phyloP scores from a whole-genome alignment of 23 tunicate species.

The Styela clava region DNA sequence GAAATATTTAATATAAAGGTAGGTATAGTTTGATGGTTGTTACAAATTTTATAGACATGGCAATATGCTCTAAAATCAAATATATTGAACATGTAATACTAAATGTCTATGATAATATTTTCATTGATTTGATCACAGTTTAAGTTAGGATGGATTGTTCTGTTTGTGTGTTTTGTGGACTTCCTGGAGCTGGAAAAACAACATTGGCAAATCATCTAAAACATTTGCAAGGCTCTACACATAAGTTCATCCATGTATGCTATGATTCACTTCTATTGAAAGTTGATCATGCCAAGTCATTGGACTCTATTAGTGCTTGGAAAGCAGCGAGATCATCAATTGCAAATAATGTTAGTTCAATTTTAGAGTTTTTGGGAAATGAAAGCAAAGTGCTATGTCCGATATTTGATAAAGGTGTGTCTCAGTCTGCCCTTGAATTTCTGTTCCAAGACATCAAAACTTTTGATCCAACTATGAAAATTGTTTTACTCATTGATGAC shows the following conservation, averaged over 20 bases:
- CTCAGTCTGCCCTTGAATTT: not conserved
- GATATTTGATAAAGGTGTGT: not conserved
- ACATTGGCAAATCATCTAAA: constrained; percentile 23
- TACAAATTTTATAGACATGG: too few relatives aligned
- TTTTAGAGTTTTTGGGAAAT: not conserved
- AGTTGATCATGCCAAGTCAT: constrained; percentile 1
- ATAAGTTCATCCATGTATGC: constrained; percentile 41
- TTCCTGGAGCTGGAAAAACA: constrained; percentile 75
- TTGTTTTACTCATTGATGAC: constrained; percentile 57
- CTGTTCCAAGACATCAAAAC: not conserved
- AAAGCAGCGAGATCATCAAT: constrained; percentile 22
- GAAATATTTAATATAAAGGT: too few relatives aligned
- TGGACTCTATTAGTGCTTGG: not conserved
- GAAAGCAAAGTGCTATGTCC: not conserved
- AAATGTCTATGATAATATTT: too few relatives aligned
- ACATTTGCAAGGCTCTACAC: not conserved
- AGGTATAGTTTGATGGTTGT: too few relatives aligned
- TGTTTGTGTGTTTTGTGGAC: constrained; percentile 53
- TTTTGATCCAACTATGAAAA: not conserved
- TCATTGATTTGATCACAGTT: too few relatives aligned
- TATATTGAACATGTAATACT: too few relatives aligned
- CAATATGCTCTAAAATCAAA: too few relatives aligned
- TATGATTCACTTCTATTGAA: constrained; percentile 47
- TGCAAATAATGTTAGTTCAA: not conserved
- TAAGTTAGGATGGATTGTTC: constrained; percentile 3